Conservation (phyloP, 2,888 invertebrate species). For the Metacarcinus magister region DNA sequence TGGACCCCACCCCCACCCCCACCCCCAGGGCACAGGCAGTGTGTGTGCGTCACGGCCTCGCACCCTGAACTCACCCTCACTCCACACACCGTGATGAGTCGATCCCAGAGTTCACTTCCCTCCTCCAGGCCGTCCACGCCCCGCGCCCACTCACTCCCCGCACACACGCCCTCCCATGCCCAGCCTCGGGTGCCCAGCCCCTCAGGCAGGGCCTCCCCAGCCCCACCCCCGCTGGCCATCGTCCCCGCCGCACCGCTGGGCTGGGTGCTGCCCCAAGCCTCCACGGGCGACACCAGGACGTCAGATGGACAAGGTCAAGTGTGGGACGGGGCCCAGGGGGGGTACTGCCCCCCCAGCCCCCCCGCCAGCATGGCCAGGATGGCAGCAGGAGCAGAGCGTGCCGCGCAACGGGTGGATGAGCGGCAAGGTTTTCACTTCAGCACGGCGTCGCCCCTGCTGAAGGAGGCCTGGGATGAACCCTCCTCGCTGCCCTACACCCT, state of each 20-base stretch:
- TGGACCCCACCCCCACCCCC: no score
- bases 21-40: no score
- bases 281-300: background rate
- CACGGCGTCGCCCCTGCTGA: background rate
- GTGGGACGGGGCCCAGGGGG: background rate
- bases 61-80: background rate
- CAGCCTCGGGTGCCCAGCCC: background rate
- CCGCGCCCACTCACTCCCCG: background rate
- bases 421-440: background rate
- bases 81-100: background rate
- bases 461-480: background rate
- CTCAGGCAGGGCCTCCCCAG: background rate
- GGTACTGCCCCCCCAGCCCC: background rate
- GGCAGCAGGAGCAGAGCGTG: background rate
- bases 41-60: no score
- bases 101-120: background rate
- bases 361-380: background rate
- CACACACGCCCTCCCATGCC: background rate
- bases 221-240: background rate
- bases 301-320: background rate
- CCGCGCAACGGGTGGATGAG: background rate
- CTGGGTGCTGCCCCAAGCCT: background rate
- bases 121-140: background rate
- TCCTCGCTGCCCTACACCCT: slow-evolving; percentile 20
- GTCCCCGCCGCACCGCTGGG: background rate